Conservation (phyloP, 37 sponge, comb jelly and placozoan species). For the Theonella swinhoei region DNA sequence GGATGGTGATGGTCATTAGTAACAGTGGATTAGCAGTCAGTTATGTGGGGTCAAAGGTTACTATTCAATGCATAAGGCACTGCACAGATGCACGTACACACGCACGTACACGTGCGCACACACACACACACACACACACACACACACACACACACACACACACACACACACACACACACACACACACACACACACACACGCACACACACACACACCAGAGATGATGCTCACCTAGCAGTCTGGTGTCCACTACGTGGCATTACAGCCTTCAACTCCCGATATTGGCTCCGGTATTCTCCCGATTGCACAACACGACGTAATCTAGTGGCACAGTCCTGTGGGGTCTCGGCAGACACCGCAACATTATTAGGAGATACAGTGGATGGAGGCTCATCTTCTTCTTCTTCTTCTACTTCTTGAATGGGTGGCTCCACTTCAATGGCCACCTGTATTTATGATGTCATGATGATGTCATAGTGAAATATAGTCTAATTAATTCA, state of each 20-base stretch:
- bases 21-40: too few relatives aligned
- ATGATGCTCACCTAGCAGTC: neutral
- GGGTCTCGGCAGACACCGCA: neutral
- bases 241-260: neutral
- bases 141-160: constrained; percentile 9
- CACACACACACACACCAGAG: constrained; percentile 10
- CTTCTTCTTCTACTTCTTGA: neutral
- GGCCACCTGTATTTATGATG: too few relatives aligned
- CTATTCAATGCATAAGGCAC: too few relatives aligned
- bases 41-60: too few relatives aligned
- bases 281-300: constrained; percentile 13
- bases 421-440: neutral
- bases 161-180: constrained; percentile 17
- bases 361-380: neutral
- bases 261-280: neutral
- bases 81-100: neutral
- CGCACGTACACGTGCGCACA: neutral
- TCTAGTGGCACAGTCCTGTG: constrained; percentile 3
- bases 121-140: constrained; percentile 17
- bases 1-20: too few relatives aligned
- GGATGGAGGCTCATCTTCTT: neutral
- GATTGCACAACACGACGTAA: neutral
- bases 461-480: neutral
- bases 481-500: neutral
- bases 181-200: constrained; percentile 15